A percentile compares a stretch with the other conserved stretches of the same genome.
Conservation (phyloP, 2,113 vertebrate species). For the Pelmatolapia mariae region DNA sequence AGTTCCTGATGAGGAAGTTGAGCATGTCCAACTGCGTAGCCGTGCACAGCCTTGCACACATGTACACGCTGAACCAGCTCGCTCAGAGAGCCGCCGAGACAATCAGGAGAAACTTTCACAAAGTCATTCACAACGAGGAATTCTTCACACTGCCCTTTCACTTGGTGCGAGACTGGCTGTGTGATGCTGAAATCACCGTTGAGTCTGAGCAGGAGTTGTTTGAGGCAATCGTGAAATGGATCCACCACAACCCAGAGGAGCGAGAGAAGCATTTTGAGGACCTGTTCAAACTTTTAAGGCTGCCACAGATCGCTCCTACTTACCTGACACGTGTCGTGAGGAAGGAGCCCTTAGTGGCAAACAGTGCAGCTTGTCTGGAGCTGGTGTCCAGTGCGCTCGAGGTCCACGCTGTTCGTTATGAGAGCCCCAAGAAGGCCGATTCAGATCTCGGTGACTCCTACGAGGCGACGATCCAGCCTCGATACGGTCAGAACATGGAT, state of each 20-base stretch:
- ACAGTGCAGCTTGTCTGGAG: slow-evolving; percentile 74
- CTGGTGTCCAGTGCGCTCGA: slow-evolving; percentile 86
- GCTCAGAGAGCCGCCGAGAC: slow-evolving; percentile 83
- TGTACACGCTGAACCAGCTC: slow-evolving; percentile 89
- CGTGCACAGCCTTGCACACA: slow-evolving; percentile 90
- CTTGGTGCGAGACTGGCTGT: slow-evolving; percentile 89
- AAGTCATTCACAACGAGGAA: slow-evolving; percentile 87
- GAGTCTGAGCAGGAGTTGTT: slow-evolving; percentile 90
- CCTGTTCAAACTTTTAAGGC: slow-evolving; percentile 83
- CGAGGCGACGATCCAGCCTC: slow-evolving; percentile 70
- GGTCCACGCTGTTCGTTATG: slow-evolving; percentile 82
- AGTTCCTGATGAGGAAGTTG: slow-evolving; percentile 92
- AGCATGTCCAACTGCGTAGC: slow-evolving; percentile 92
- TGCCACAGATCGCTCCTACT: slow-evolving; percentile 90
- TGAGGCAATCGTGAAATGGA: slow-evolving; percentile 88
- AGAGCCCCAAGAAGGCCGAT: slow-evolving; percentile 79
- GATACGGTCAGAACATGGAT: slow-evolving; percentile 95
- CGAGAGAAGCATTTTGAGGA: slow-evolving; percentile 86
- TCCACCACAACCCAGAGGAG: slow-evolving; percentile 78
- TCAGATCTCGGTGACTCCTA: slow-evolving; percentile 71
- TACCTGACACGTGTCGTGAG: slow-evolving; percentile 87
- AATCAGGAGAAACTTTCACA: slow-evolving; percentile 90
- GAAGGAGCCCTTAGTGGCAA: slow-evolving; percentile 79
- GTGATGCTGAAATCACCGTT: slow-evolving; percentile 87
- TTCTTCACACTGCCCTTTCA: slow-evolving; percentile 90